Evolutionary conservation across 2,888 invertebrate species (phyloP).

Genomic region (Tetheella fluctuosa): DNA sequence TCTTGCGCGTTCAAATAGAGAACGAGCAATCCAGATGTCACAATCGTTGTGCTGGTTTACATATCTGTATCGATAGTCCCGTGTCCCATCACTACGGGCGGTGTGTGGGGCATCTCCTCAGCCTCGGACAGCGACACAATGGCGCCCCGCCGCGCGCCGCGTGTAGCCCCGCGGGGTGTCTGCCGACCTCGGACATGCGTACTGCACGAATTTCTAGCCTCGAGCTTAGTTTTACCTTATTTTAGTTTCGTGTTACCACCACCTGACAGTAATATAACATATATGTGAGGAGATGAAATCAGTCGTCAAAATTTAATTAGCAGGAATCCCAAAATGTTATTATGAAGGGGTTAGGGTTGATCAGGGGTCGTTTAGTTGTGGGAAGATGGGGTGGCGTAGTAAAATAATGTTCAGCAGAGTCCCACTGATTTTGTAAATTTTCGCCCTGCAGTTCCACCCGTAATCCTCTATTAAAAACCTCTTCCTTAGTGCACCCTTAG

Average conservation of each 20-base stretch:
- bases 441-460: too few relatives aligned
- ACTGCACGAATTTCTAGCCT: conserved; percentile 6
- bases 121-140: conserved; percentile 71
- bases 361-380: too few relatives aligned
- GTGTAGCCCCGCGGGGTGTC: conserved; percentile 24
- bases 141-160: conserved; percentile 63
- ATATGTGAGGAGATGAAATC: not conserved
- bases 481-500: too few relatives aligned
- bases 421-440: too few relatives aligned
- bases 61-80: conserved; percentile 34
- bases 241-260: not conserved
- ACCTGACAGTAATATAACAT: not conserved
- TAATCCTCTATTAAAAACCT: too few relatives aligned
- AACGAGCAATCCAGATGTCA: too few relatives aligned
- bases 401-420: too few relatives aligned
- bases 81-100: conserved; percentile 24
- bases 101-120: conserved; percentile 68
- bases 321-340: not conserved
- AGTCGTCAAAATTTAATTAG: not conserved
- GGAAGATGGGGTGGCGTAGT: too few relatives aligned
- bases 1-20: too few relatives aligned
- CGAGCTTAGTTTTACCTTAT: not conserved
- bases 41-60: not conserved
- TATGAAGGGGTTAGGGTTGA: too few relatives aligned
- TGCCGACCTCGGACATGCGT: conserved; percentile 14